A percentile compares a stretch with the other conserved stretches of the same genome.
Evolutionary conservation across 1,140 invertebrate genomes (phyloP).

Genomic region (Sycophila sp.): DNA sequence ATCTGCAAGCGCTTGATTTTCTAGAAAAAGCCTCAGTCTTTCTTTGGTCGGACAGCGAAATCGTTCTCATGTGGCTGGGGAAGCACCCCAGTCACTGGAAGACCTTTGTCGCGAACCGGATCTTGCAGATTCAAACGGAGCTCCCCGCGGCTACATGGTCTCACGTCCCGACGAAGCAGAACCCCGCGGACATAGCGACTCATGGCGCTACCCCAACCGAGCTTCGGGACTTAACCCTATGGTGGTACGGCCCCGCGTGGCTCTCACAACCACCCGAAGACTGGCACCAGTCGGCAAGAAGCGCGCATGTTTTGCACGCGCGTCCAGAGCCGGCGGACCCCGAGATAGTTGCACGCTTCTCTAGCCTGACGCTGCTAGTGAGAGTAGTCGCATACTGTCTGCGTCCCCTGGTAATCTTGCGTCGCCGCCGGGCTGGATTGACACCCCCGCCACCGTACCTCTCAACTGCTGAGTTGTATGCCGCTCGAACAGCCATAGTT

Average conservation of each 20-base stretch:
- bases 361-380: not conserved
- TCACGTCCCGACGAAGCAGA: not conserved
- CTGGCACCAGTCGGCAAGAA: not conserved
- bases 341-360: not conserved
- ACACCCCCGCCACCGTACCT: not conserved
- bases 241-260: constrained; percentile 42
- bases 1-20: not conserved
- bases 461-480: not conserved
- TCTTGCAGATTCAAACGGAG: not conserved
- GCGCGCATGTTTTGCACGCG: not conserved
- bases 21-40: not conserved
- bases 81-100: constrained; percentile 45
- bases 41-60: constrained; percentile 7
- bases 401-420: not conserved
- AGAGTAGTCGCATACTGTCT: not conserved
- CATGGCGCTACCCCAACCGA: not conserved
- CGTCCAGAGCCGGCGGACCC: not conserved
- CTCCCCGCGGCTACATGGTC: not conserved
- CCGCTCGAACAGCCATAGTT: not conserved
- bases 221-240: constrained; percentile 21
- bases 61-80: not conserved
- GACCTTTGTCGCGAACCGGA: not conserved
- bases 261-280: not conserved
- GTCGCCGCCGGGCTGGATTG: not conserved
- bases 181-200: constrained; percentile 10